Conservation (phyloP, 92 coral and sea anemone genomes). For the Palythoa grandis region DNA sequence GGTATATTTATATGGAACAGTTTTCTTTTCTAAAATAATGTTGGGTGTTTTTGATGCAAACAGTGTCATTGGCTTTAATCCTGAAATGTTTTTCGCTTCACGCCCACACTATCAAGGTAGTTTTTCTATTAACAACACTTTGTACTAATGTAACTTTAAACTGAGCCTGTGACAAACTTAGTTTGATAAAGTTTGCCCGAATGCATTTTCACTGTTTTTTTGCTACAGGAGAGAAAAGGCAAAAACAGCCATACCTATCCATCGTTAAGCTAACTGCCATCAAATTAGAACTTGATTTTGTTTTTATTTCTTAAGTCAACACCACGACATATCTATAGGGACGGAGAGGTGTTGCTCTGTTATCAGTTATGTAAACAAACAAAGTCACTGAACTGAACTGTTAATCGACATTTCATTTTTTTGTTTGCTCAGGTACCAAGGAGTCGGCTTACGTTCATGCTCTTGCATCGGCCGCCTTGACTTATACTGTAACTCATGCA, state of each 20-base stretch:
- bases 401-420: neutral
- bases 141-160: slow-evolving; percentile 30
- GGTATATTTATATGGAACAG: neutral
- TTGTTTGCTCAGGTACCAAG: slow-evolving; percentile 78
- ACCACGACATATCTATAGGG: neutral
- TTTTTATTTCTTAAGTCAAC: slow-evolving; percentile 28
- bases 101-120: slow-evolving; percentile 29
- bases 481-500: slow-evolving; percentile 86
- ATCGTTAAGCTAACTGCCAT: neutral
- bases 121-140: slow-evolving; percentile 17
- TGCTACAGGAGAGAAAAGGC: neutral
- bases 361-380: slow-evolving; percentile 62
- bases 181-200: neutral
- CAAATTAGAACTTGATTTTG: slow-evolving; percentile 18
- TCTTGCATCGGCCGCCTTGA: slow-evolving; percentile 86
- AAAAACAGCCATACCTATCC: neutral
- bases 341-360: neutral
- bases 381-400: slow-evolving; percentile 45
- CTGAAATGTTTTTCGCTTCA: slow-evolving; percentile 34
- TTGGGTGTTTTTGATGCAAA: slow-evolving; percentile 4
- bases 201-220: neutral
- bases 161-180: neutral
- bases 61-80: slow-evolving; percentile 17
- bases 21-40: neutral
- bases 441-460: slow-evolving; percentile 84